Conservation (phyloP, 2,113 vertebrate genomes). For the Ranitomeya imitator region DNA sequence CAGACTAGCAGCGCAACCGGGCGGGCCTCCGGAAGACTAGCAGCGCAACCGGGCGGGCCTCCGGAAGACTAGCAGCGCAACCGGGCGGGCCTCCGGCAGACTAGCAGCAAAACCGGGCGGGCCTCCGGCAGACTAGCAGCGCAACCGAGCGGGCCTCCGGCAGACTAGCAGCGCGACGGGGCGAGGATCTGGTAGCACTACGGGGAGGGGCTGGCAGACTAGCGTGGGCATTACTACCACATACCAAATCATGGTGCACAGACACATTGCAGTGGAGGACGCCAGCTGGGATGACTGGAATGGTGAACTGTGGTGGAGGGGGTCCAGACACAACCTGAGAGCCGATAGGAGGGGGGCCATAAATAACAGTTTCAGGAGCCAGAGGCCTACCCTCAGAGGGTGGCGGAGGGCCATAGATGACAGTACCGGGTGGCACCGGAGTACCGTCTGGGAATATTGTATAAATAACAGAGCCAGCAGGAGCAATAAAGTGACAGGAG, state of each 20-base stretch:
- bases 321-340: constrained; percentile 71
- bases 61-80: no score
- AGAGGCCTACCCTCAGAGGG: constrained; percentile 61
- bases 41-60: no score
- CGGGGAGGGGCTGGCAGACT: no score
- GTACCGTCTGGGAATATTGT: constrained; percentile 75
- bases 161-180: no score
- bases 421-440: constrained; percentile 72
- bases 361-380: constrained; percentile 71
- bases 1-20: no score
- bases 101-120: no score
- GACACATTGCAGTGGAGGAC: constrained; percentile 80
- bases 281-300: constrained; percentile 73
- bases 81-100: no score
- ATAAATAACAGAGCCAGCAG: constrained; percentile 72
- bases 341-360: constrained; percentile 72
- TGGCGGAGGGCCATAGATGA: constrained; percentile 70
- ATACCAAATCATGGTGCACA: constrained; percentile 78
- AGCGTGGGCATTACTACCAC: constrained; percentile 40
- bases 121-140: no score
- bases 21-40: no score
- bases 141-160: no score
- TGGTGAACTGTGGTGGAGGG: constrained; percentile 67
- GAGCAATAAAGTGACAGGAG: constrained; percentile 66
- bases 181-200: no score